Evolutionary conservation across 1,140 invertebrate species (phyloP), one percentile per base, ranked within the genome.

Genomic region (Venustaconcha ellipsiformis): DNA sequence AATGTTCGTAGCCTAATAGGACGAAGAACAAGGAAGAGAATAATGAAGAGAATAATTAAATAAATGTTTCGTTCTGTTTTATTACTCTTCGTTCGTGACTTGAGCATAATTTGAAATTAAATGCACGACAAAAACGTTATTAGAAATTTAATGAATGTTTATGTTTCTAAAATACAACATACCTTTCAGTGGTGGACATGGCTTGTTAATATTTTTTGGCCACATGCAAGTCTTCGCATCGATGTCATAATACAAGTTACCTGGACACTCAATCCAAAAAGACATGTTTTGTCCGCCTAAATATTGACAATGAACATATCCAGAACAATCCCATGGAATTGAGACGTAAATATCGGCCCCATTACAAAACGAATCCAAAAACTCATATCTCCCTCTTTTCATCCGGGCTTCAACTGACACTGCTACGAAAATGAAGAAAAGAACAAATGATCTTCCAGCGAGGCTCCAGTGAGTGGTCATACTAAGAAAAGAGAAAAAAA

Each of bases 251-350:
- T 67, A 77, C 48, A 77, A 59, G 23, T 77, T 77, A 14, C 30
- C 26, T 17, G 75, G 70, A 63, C 75, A 77, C 64, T 77, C 75
- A 30, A 77, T 77, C 75, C 75, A 77, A 48, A 72, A 77, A 2
- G 75, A 70, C 23, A 67, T 66, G 15, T 48, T 23, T 59, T 77
- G 70, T 48, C 26, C 18, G 0, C 70, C 75, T 62, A 77, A 37
- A 72, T 77, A 72, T 58, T 70, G 66, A 71, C 75, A 77, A 30
- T 77, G 75, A 14, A 77, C 75, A 62, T 77, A 77, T 23, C 75
- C 75, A 20, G 75, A 71, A 68, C 75, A 77, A 63, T 77, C 75
- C 75, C 75, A 77, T 15, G 75, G 75, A 59, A 77, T 71, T 14
- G 70, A 57, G 2, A 77, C 75, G 67, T 77, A 77, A 2, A 72